Evolutionary conservation across 2,113 vertebrate genomes (phyloP).

Genomic region (Micronycteris hirsuta): DNA sequence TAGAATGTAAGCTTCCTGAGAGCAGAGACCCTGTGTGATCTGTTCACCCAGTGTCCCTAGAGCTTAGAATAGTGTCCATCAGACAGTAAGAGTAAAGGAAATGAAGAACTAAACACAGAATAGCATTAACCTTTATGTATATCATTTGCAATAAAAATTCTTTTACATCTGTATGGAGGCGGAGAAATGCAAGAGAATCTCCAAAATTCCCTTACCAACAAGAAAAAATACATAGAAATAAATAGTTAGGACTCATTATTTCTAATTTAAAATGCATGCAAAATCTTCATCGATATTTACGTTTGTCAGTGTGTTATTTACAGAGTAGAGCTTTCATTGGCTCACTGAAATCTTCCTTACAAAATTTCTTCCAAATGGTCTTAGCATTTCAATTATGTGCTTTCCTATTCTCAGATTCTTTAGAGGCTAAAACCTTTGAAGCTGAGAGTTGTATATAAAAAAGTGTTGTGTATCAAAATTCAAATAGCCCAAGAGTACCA

Average conservation of each 20-base stretch:
- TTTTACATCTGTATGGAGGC: background rate
- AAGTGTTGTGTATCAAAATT: background rate
- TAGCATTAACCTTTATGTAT: background rate
- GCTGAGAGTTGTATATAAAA: background rate
- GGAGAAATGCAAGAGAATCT: background rate
- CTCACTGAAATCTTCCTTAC: background rate
- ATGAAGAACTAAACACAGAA: background rate
- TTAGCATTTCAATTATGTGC: background rate
- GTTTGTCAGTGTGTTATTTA: background rate
- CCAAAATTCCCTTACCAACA: background rate
- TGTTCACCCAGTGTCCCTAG: fast-evolving
- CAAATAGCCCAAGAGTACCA: background rate
- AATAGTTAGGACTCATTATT: background rate
- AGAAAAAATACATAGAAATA: background rate
- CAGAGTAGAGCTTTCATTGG: background rate
- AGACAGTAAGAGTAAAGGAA: background rate
- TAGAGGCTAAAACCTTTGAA: background rate
- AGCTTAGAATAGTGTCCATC: background rate
- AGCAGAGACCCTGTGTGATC: background rate
- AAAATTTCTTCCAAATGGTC: background rate
- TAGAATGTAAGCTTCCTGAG: background rate
- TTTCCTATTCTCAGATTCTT: background rate
- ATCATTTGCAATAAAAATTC: background rate
- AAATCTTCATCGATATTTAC: background rate
- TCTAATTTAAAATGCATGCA: background rate